A percentile compares a stretch with the other conserved stretches of the same genome.
Conservation (phyloP, 1,140 invertebrate species). For the Trinorchestia longiramus region DNA sequence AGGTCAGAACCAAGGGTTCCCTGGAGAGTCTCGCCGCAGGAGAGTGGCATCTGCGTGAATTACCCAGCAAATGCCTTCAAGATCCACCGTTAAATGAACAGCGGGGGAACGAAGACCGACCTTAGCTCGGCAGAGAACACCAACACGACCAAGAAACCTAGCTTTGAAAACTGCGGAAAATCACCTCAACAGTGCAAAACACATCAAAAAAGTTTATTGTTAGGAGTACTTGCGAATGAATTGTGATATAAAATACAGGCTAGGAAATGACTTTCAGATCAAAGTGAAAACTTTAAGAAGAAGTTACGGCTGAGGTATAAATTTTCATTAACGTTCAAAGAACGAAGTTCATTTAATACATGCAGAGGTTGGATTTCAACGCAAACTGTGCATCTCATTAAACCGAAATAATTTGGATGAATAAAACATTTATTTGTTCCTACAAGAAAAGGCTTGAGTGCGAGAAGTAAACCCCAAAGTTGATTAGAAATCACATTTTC, state of each 20-base stretch:
- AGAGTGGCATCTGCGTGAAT: conserved; percentile 37
- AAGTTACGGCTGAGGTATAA: neutral
- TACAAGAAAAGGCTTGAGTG: neutral
- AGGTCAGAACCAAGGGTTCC: conserved; percentile 5
- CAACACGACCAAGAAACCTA: neutral
- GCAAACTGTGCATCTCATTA: neutral
- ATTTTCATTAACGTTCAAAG: neutral
- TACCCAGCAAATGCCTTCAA: conserved; percentile 51
- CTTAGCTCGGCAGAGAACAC: neutral
- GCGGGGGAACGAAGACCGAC: conserved; percentile 39
- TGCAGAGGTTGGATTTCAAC: neutral
- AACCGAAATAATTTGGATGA: neutral
- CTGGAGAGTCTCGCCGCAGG: conserved; percentile 1
- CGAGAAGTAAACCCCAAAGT: neutral
- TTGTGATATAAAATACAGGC: no score
- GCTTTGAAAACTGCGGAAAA: neutral
- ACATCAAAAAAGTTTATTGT: neutral
- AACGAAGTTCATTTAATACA: neutral
- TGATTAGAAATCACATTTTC: neutral
- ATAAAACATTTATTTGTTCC: neutral
- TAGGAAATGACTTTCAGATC: no score
- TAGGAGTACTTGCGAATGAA: no score
- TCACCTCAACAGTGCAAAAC: neutral
- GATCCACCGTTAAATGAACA: conserved; percentile 55
- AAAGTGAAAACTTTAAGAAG: neutral